Evolutionary conservation across 37 sponge, comb jelly and placozoan genomes (phyloP).

Genomic region (Bolinopsis microptera): DNA sequence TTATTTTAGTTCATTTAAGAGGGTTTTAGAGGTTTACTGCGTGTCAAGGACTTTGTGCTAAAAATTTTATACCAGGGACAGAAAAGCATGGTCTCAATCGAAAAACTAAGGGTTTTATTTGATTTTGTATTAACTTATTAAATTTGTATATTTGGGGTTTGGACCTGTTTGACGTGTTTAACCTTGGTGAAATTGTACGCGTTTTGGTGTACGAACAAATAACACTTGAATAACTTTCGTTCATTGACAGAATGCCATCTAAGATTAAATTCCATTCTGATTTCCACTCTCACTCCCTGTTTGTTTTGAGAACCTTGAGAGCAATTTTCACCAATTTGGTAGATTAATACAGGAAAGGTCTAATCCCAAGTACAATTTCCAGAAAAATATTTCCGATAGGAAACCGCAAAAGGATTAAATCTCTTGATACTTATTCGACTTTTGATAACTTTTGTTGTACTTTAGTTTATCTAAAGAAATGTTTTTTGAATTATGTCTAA

Average conservation of each 20-base stretch:
- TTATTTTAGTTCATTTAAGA: background rate
- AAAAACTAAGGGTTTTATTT: background rate
- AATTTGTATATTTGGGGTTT: background rate
- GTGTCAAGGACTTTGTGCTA: background rate
- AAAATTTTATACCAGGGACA: background rate
- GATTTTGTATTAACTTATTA: background rate
- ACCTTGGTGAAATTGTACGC: too few species aligned
- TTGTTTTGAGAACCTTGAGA: too few species aligned
- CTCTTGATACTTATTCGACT: background rate
- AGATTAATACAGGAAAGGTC: too few species aligned
- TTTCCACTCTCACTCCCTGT: too few species aligned
- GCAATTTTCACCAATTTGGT: too few species aligned
- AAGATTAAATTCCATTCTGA: too few species aligned
- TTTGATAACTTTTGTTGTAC: background rate
- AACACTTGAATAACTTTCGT: too few species aligned
- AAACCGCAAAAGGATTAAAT: background rate
- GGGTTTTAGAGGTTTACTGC: background rate
- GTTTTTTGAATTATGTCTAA: background rate
- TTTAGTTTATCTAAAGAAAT: background rate
- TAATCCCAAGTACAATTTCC: background rate
- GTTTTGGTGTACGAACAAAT: too few species aligned
- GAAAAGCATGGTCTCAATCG: background rate
- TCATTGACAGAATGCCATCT: too few species aligned
- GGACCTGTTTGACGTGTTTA: too few species aligned
- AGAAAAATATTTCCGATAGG: background rate